phyloP scores from a whole-genome alignment of 2,113 vertebrate genomes.

The Notothenia rossii region DNA sequence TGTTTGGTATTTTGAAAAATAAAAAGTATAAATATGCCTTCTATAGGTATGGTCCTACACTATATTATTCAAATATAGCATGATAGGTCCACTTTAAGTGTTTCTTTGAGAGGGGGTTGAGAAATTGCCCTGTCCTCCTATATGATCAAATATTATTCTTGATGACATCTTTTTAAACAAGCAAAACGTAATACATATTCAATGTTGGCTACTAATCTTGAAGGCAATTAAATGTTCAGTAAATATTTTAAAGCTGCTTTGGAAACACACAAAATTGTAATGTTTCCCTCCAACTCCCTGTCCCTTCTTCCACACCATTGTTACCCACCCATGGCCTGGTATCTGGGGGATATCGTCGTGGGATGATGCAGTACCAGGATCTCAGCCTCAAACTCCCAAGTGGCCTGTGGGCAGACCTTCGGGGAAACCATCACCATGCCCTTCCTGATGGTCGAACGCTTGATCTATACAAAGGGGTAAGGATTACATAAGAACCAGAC shows the following conservation, averaged over 20 bases:
- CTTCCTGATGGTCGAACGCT: slow-evolving; percentile 96
- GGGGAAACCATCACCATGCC: slow-evolving; percentile 99
- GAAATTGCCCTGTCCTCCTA: too few species aligned
- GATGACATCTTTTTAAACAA: too few species aligned
- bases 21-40: too few species aligned
- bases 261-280: too few species aligned
- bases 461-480: slow-evolving; percentile 87
- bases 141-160: too few species aligned
- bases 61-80: too few species aligned
- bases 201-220: background rate
- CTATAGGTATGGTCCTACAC: too few species aligned
- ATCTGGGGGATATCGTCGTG: slow-evolving; percentile 96
- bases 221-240: background rate
- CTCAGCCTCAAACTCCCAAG: slow-evolving; percentile 99
- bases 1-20: too few species aligned
- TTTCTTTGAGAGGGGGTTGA: too few species aligned
- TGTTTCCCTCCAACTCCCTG: too few species aligned
- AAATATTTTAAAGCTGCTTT: background rate
- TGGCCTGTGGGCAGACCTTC: slow-evolving; percentile 94
- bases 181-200: too few species aligned
- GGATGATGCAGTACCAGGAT: slow-evolving; percentile 98
- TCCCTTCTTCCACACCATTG: background rate
- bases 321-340: slow-evolving; percentile 96
- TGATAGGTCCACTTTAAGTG: too few species aligned
- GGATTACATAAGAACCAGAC: background rate